Base-by-base conservation (phyloP, 2,113 vertebrate genomes). In the Oncorhynchus mykiss region DNA sequence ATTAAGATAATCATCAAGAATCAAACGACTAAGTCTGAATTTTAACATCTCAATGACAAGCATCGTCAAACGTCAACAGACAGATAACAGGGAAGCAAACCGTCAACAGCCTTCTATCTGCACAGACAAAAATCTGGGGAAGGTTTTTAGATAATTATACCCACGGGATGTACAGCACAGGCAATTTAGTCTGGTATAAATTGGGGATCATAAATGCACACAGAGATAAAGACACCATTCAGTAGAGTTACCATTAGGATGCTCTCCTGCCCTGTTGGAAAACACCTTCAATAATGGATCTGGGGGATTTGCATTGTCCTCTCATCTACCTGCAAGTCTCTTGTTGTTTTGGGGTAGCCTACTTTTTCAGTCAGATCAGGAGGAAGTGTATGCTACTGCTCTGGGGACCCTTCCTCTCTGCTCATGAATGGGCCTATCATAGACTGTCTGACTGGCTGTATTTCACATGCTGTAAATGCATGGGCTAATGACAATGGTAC, bases 1-100 rank as follows among this genome's bases (percentile, higher is more conserved):
- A 92, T 92, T 91, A 82, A 91, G 64, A 13, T 75, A 71, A 70
- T 90, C 84, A 88, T 92, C 89, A 88, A 81, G 78, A 89, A 87
- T 87, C 86, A 86, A 90, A 88, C 11, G 71, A 25, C 68, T 66
- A 80, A 82, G 75, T 80, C 82, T 79, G 70, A 88, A 80, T 87
- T 84, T 82, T 14, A 82, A 85, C 86, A 89, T 90, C 82, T 80
- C 83, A 86, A 75, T 81, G 85, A 89, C 83, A 75, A 87, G 69
- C 60, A n/a, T 34, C 8, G 67, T 4, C 67, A 18, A 88, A 81
- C 31, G 57, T 75, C 81, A 84, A 73, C 70, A 80, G 39, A 74
- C 66, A 81, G 76, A 78, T 81, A 79, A 77, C 72, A 72, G 51
- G 16, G 16, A 54, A 54, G 16, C 51, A 18, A 54, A 54, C 51